Evolutionary conservation across 2,888 invertebrate genomes (phyloP), one percentile per base, ranked within the genome.

Genomic region (Hemithea aestivaria): DNA sequence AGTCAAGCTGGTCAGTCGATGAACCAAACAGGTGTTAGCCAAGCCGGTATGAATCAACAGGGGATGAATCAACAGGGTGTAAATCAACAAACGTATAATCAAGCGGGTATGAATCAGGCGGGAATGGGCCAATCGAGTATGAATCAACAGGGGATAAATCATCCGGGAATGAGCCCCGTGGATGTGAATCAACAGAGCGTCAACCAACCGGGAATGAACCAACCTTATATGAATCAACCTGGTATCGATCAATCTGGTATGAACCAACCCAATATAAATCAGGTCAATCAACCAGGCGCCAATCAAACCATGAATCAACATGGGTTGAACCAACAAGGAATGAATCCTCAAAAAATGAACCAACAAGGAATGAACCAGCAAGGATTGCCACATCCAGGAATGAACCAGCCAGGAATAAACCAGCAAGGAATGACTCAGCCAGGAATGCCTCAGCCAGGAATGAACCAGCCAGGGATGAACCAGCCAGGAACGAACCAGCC

Each of bases 151-250:
- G 16, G 16, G 7, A 16, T 27, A 2, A 37, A 22, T 9, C 39
- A 33, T 10, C 4, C 9, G 0, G 28, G 25, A 1, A 40, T 30
- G 8, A 57, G 40, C 20, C 45, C 25, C 30, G 27, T 26, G 32
- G 58, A 43, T 53, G 56, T 44, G 40, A 51, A 29, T 30, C 53
- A 34, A 12, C 4, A n/a, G n/a, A n/a, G n/a, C n/a, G n/a, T n/a
- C n/a, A n/a, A 29, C 11, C 39, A 33, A 16, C 4, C 9, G 0
- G 28, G 25, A 1, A 40, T 30, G 8, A 57, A 41, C 20, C 45
- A 27, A 32, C 29, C 27, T 32, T 58, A 43, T 53, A 57, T 44
- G 40, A 51, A 29, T 30, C 53, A 34, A 12, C 4, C 21, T 5
- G 27, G 22, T 4, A 31, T 36, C 27, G 31, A 20, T 8, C 40